Evolutionary conservation across 2,113 vertebrate species (phyloP), one percentile per base, ranked within the genome.

Genomic region (Cololabis saira): DNA sequence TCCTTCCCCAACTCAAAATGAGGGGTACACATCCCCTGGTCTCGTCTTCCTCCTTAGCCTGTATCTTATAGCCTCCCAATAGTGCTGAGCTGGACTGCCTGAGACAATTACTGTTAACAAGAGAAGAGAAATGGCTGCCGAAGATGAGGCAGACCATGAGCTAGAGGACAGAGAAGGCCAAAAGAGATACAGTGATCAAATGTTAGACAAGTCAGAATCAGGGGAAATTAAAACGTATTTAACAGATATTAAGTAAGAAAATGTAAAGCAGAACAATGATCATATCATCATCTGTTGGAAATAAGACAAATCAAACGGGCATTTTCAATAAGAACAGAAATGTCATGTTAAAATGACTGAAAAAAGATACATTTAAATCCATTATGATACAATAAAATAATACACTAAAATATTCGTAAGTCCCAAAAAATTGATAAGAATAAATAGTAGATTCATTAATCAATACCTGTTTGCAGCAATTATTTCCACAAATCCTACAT

Each of bases 81-180:
- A 83, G 58, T 84, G 80, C 87, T 87, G 80, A 87, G 79, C 61
- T 41, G 17, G 53, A 50, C 74, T 81, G 77, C 61, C 74, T 30
- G 40, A 77, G 68, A 76, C 65, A 73, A 83, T 86, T 81, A 84
- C 69, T 51, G 18, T 12, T 82, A 81, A 77, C 67, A 73, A 78
- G 80, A n/a, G 60, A 76, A 79, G 68, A 67, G 59, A 78, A 82
- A 72, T 45, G 67, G 58, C 73, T 67, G 61, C 58, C 61, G 54
- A 27, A 73, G 70, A 79, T 67, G 61, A 70, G 52, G 24, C 65
- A 41, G 33, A 80, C 71, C 49, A 71, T 49, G 48, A 43, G 45
- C 24, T 27, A 49, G 65, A 33, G 50, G 56, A 55, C n/a, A 42
- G 21, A 48, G 64, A 18, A 51, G 42, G 41, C 18, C 15, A 53